Evolutionary conservation across 2,797 vertebrate species (phyloP).

Genomic region (Clangula hyemalis): DNA sequence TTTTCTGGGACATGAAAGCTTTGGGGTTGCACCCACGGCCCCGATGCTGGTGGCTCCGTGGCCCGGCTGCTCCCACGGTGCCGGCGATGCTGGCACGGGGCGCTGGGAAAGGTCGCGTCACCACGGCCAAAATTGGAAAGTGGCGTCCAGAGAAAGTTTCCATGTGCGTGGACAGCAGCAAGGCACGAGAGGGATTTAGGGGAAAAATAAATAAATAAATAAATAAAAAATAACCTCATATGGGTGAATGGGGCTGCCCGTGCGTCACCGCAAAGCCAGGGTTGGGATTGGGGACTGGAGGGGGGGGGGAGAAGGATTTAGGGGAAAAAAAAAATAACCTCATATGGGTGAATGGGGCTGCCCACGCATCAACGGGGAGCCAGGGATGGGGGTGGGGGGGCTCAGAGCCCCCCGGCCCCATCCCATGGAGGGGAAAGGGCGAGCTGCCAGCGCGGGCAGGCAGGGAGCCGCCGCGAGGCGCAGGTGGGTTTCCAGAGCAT

Average conservation of each 20-base stretch:
- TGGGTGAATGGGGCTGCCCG: rapidly evolving
- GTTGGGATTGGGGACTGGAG: too few species aligned
- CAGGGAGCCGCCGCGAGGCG: not conserved
- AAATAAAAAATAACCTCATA: rapidly evolving
- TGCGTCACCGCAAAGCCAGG: too few species aligned
- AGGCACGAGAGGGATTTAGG: not conserved
- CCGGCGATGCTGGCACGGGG: not conserved
- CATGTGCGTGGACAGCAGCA: not conserved
- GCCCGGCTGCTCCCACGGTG: slow-evolving; percentile 16
- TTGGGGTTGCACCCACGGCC: not conserved
- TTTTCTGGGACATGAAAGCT: not conserved
- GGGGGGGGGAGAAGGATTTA: not conserved
- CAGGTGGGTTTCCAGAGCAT: not conserved
- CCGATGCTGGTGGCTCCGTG: not conserved
- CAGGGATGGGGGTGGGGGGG: rapidly evolving
- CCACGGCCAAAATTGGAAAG: not conserved
- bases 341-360: rapidly evolving
- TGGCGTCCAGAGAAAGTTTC: not conserved
- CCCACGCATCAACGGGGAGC: rapidly evolving
- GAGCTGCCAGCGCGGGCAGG: not conserved
- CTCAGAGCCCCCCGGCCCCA: too few species aligned
- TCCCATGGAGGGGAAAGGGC: not conserved
- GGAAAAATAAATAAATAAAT: not conserved
- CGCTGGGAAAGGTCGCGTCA: not conserved
- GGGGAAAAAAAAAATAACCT: not conserved